Percentiles rank a stretch among this genome's conserved stretches.
Conservation (phyloP, 2,113 vertebrate species). For the Pterophyllum scalare region DNA sequence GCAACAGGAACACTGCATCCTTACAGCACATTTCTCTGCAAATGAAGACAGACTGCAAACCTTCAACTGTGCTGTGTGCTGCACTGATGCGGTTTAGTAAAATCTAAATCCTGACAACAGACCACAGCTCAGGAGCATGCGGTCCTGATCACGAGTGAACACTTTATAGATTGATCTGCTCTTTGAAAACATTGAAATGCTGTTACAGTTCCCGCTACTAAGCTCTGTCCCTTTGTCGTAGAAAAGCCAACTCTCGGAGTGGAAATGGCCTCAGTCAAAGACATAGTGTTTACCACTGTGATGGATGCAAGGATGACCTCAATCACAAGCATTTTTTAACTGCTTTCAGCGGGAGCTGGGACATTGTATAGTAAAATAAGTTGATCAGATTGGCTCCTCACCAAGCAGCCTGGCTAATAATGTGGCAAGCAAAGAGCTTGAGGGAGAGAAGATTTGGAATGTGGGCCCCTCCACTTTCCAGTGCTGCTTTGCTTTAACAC, state of each 20-base stretch:
- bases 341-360: conserved; percentile 78
- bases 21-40: not conserved
- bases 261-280: conserved; percentile 81
- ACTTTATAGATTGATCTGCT: conserved; percentile 72
- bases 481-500: conserved; percentile 74
- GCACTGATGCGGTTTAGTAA: conserved; percentile 21
- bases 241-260: conserved; percentile 72
- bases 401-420: conserved; percentile 85
- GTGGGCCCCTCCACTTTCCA: conserved; percentile 62
- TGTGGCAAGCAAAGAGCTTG: conserved; percentile 84
- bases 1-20: not conserved
- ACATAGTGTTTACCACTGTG: conserved; percentile 83
- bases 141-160: conserved; percentile 70
- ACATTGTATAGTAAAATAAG: conserved; percentile 79
- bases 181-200: conserved; percentile 78
- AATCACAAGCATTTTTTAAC: conserved; percentile 87
- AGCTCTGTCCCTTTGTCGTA: conserved; percentile 75
- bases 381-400: conserved; percentile 86
- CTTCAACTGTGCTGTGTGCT: not conserved
- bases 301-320: conserved; percentile 89
- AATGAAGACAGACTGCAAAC: not conserved
- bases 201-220: conserved; percentile 81
- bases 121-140: not conserved
- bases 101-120: conserved; percentile 17
- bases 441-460: conserved; percentile 80